Base-by-base conservation (phyloP, 2,113 vertebrate species). In the Oostethus manadensis region DNA sequence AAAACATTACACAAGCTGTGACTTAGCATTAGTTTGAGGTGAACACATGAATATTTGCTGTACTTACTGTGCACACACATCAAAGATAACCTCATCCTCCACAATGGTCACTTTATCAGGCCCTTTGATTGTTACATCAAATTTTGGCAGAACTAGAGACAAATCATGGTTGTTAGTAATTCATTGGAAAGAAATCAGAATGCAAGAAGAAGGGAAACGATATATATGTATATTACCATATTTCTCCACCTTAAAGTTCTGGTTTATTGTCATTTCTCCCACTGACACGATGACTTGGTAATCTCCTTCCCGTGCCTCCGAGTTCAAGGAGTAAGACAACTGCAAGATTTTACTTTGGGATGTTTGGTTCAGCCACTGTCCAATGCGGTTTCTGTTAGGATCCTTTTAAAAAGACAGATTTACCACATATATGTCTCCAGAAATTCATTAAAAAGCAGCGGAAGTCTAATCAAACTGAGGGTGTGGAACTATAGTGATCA, bases 141-240 rank as follows among this genome's bases (percentile, higher is more conserved):
- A 90, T 77, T 78, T 88, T 1, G 88, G 87, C 58, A 88, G 71
- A 83, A 85, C 88, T 89, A 53, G n/a, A 57, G 54, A 45, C 1
- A 13, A 70, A 70, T 40, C n/a, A 18, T 1, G 1, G 0, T 73
- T 59, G n/a, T n/a, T n/a, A 47, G 21, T 1, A 56, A 51, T 43
- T n/a, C 18, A 53, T 29, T 17, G 2, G 2, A 60, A 57, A 42
- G 7, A 0, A 1, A 57, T 4, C 15, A 0, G 50, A 57, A 47
- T 10, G n/a, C 2, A 57, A 10, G 14, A 0, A 6, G n/a, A n/a
- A n/a, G n/a, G 4, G 3, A 22, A 17, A 35, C 6, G 23, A 15
- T 22, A 15, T 0, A 11, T 58, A n/a, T n/a, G n/a, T n/a, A n/a
- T n/a, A n/a, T n/a, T 68, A 89, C 88, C 86, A 50, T 88, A 85